Evolutionary conservation across 2,888 invertebrate genomes (phyloP).

Genomic region (Acrobasis consociella): DNA sequence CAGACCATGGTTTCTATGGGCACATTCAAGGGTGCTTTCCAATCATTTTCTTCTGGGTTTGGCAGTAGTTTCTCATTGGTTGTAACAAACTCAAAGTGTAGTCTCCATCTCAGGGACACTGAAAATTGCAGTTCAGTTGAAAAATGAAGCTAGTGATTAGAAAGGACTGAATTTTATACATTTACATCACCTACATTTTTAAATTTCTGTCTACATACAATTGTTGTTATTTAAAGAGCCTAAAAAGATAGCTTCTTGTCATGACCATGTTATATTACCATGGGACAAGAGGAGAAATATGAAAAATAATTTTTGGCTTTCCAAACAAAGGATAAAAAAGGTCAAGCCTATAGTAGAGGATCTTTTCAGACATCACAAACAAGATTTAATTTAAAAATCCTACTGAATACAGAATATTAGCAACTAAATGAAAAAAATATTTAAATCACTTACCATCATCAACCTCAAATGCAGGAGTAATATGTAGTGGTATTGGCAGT

Average conservation of each 20-base stretch:
- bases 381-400: too few relatives aligned
- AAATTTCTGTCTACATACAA: too few relatives aligned
- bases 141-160: not conserved
- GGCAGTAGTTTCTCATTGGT: constrained; percentile 86
- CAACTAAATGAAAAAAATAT: not conserved
- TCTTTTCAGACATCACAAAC: too few relatives aligned
- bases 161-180: not conserved
- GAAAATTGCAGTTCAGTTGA: constrained; percentile 46
- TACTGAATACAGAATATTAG: too few relatives aligned
- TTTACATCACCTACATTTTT: too few relatives aligned
- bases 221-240: too few relatives aligned
- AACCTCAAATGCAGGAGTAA: constrained; percentile 97
- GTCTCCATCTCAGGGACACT: constrained; percentile 95
- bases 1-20: constrained; percentile 99
- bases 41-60: constrained; percentile 82
- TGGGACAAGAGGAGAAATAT: too few relatives aligned
- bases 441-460: constrained; percentile 85
- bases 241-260: too few relatives aligned
- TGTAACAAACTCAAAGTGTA: constrained; percentile 99
- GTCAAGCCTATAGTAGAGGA: too few relatives aligned
- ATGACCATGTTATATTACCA: too few relatives aligned
- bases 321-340: too few relatives aligned
- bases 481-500: constrained; percentile 96
- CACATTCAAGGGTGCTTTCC: constrained; percentile 93
- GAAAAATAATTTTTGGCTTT: too few relatives aligned